Conservation (phyloP, 2,888 invertebrate genomes). For the Myopa tessellatipennis region DNA sequence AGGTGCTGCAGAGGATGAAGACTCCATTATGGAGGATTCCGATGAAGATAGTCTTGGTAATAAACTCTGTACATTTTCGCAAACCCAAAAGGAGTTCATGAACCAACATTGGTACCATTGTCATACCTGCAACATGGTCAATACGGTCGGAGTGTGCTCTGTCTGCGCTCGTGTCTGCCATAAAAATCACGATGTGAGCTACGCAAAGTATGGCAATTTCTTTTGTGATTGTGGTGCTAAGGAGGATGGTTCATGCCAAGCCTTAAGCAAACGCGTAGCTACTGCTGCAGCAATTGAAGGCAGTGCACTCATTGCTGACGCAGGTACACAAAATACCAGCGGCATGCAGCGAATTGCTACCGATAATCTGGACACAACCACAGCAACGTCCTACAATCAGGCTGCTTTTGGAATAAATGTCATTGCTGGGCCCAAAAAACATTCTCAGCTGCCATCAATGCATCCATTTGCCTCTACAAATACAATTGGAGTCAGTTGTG, state of each 20-base stretch:
- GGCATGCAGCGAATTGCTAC: conserved; percentile 37
- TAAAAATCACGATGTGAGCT: conserved; percentile 94
- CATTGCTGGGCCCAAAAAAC: conserved; percentile 69
- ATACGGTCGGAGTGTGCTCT: conserved; percentile 97
- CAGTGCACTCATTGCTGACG: conserved; percentile 37
- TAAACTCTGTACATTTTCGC: conserved; percentile 95
- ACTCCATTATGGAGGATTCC: conserved; percentile 83
- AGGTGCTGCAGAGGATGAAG: conserved; percentile 89
- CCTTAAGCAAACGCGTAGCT: conserved; percentile 64
- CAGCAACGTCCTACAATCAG: background rate
- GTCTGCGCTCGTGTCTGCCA: conserved; percentile 98
- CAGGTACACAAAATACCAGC: conserved; percentile 20
- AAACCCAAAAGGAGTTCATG: conserved; percentile 98
- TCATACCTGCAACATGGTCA: conserved; percentile 98
- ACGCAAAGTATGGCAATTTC: conserved; percentile 98
- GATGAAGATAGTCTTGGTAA: conserved; percentile 68
- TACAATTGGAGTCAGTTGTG: background rate
- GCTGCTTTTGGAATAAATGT: background rate
- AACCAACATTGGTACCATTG: conserved; percentile 99
- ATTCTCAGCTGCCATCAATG: conserved; percentile 71
- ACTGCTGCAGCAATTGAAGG: conserved; percentile 34
- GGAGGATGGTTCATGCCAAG: conserved; percentile 84
- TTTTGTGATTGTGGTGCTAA: conserved; percentile 99
- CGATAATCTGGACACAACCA: background rate
- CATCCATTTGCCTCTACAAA: conserved; percentile 33